These are phyloP conservation scores for Lysandra coridon DNA, from an alignment of 2,888 invertebrate species.

Conservation along the genomic window DNA sequence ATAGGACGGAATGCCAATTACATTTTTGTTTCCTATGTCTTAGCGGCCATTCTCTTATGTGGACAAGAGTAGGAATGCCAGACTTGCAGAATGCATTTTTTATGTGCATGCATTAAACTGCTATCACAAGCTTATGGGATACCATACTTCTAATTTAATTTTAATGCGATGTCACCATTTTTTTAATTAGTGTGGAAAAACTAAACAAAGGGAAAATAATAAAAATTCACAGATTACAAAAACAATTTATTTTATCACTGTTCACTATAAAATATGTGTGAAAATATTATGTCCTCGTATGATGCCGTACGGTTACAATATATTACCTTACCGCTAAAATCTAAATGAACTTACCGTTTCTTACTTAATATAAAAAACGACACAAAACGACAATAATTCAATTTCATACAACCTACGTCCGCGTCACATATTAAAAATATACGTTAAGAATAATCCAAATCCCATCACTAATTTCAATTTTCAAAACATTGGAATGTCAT, in stretches of 20 bases:
- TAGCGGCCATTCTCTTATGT: too few species aligned
- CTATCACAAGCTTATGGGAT: neutral
- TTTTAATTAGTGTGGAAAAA: neutral
- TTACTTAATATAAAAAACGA: neutral
- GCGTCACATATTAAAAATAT: slow-evolving; percentile 1
- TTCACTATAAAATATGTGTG: slow-evolving; percentile 46
- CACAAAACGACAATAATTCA: slow-evolving; percentile 2
- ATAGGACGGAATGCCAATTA: too few species aligned
- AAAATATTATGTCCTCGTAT: slow-evolving; percentile 49
- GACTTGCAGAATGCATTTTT: too few species aligned
- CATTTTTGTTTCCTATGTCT: too few species aligned
- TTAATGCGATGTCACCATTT: neutral
- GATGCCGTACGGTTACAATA: neutral
- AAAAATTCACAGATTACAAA: slow-evolving; percentile 37
- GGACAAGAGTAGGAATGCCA: too few species aligned
- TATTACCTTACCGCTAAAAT: neutral
- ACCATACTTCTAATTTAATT: neutral
- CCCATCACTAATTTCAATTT: slow-evolving; percentile 6
- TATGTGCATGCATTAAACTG: too few species aligned
- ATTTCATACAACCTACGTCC: neutral
- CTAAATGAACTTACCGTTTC: neutral
- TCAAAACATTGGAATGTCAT: slow-evolving; percentile 26
- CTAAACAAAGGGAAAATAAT: slow-evolving; percentile 16
- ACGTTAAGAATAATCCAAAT: slow-evolving; percentile 23
- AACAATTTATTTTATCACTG: slow-evolving; percentile 48